phyloP scores from a whole-genome alignment of 2,797 vertebrate species.

The Pristis pectinata region DNA sequence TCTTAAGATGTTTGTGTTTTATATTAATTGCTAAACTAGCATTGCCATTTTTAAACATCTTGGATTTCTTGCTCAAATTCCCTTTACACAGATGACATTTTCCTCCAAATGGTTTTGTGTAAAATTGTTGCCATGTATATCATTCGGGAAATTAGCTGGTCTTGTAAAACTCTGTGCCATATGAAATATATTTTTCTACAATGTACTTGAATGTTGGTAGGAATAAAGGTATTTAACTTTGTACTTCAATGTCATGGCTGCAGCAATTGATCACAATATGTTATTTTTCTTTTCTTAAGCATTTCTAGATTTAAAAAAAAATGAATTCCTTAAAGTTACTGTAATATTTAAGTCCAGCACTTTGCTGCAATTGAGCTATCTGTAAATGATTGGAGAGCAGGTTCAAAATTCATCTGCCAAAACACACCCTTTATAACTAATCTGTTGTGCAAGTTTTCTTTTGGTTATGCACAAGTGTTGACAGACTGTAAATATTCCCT shows the following conservation, averaged over 20 bases:
- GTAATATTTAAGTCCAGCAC: background rate
- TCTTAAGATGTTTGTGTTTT: background rate
- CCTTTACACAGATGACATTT: background rate
- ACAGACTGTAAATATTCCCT: slow-evolving; percentile 9
- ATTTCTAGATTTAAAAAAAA: background rate
- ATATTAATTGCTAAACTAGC: background rate
- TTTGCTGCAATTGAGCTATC: background rate
- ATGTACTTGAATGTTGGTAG: slow-evolving; percentile 31
- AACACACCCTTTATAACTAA: background rate
- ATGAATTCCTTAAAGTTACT: background rate
- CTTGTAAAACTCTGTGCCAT: slow-evolving; percentile 70
- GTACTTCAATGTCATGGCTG: background rate
- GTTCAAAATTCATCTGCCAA: slow-evolving; percentile 24
- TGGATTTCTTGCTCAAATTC: background rate
- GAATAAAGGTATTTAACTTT: slow-evolving; percentile 31
- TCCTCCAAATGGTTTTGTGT: background rate
- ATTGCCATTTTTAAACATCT: background rate
- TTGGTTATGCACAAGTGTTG: background rate
- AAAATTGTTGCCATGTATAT: background rate
- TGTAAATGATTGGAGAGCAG: slow-evolving; percentile 3
- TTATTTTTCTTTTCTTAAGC: background rate
- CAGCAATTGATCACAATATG: slow-evolving; percentile 12
- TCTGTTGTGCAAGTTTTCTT: background rate
- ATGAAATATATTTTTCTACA: slow-evolving; percentile 37
- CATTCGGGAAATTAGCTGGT: slow-evolving; percentile 43